Conservation (phyloP, 2,888 invertebrate genomes). For the Esperia sulphurella region DNA sequence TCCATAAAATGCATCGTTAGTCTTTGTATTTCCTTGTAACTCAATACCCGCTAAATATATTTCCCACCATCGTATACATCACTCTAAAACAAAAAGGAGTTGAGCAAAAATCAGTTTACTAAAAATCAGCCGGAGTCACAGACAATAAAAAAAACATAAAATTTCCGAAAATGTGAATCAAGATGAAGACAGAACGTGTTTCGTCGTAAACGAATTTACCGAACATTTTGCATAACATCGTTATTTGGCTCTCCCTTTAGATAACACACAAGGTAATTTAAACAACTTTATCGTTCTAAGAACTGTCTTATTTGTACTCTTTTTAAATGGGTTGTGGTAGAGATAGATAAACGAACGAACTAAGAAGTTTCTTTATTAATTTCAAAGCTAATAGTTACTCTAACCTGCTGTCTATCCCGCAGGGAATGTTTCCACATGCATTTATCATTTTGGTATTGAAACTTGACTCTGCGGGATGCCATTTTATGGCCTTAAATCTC, state of each 20-base stretch:
- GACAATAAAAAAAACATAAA: too few relatives aligned
- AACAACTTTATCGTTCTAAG: too few relatives aligned
- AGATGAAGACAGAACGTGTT: background rate
- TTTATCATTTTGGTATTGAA: constrained; percentile 42
- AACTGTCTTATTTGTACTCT: too few relatives aligned
- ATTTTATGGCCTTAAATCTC: constrained; percentile 19
- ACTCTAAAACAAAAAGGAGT: too few relatives aligned
- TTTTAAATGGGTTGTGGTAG: background rate
- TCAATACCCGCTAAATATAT: too few relatives aligned
- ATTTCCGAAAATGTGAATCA: background rate
- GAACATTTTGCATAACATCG: background rate
- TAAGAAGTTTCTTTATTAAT: constrained; percentile 4
- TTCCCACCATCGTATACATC: too few relatives aligned
- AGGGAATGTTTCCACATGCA: constrained; percentile 39
- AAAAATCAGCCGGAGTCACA: too few relatives aligned
- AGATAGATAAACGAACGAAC: background rate
- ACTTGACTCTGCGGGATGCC: constrained; percentile 33
- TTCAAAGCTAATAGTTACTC: constrained; percentile 4
- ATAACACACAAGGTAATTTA: too few relatives aligned
- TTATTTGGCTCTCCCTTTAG: background rate
- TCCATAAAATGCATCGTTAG: too few relatives aligned
- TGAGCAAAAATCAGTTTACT: too few relatives aligned
- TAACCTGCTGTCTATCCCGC: constrained; percentile 27
- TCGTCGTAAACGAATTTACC: background rate
- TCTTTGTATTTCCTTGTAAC: too few relatives aligned